Conservation (phyloP, 2,888 invertebrate species). For the Nemotelus nigrinus region DNA sequence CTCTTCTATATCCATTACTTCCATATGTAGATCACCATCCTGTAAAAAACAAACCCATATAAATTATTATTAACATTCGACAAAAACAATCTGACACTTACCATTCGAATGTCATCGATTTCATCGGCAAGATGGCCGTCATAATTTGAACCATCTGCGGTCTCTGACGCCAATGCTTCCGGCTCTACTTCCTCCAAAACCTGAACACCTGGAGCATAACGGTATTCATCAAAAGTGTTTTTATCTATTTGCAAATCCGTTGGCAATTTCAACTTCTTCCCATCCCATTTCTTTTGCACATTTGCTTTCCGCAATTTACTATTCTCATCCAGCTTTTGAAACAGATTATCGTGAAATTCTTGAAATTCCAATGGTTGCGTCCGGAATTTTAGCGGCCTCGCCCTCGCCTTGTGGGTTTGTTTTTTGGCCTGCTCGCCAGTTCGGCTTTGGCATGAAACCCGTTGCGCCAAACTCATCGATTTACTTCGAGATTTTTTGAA, state of each 20-base stretch:
- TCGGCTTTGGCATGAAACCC: background rate
- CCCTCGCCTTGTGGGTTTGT: constrained; percentile 30
- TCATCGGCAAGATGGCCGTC: constrained; percentile 69
- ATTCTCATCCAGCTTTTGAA: constrained; percentile 57
- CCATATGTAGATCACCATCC: constrained; percentile 12
- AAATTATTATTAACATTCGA: background rate
- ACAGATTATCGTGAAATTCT: constrained; percentile 57
- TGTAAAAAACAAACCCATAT: constrained; percentile 37
- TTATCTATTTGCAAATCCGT: constrained; percentile 59
- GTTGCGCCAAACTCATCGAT: constrained; percentile 53
- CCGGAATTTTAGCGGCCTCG: constrained; percentile 53
- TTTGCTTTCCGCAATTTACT: constrained; percentile 57
- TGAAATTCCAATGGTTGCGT: constrained; percentile 58
- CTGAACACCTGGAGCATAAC: constrained; percentile 58
- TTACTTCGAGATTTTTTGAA: constrained; percentile 66
- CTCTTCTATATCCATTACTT: constrained; percentile 52
- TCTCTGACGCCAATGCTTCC: constrained; percentile 37
- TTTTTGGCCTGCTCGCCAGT: constrained; percentile 43
- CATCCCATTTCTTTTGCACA: constrained; percentile 63
- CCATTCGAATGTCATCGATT: constrained; percentile 63
- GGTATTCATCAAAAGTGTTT: constrained; percentile 57
- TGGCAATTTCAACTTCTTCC: constrained; percentile 61
- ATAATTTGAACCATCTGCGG: constrained; percentile 59
- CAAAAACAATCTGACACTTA: constrained; percentile 38
- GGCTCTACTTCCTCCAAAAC: constrained; percentile 52